Base-by-base conservation (phyloP, 2,888 invertebrate species). In the Cacoxenus indagator region DNA sequence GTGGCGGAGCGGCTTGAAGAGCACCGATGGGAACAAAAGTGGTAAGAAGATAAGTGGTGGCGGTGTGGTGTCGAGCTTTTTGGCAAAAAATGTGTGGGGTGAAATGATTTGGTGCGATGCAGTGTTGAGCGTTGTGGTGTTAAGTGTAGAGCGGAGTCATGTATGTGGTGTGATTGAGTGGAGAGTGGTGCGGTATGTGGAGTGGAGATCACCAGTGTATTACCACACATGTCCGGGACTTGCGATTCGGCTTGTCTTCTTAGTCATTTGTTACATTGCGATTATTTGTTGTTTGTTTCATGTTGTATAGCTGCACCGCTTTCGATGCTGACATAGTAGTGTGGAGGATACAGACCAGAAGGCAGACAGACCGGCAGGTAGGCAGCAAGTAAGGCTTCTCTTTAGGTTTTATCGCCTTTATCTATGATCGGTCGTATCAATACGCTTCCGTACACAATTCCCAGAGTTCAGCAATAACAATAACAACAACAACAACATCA, bases 201-300 rank as follows among this genome's bases (percentile, higher is more conserved):
- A n/a, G n/a, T n/a, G n/a, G n/a, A n/a, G n/a, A n/a, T n/a, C n/a
- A n/a, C n/a, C n/a, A n/a, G n/a, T n/a, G n/a, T n/a, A n/a, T n/a
- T n/a, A 65, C 57, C 65, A 51, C 64, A 45, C 66, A 79, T 11
- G 55, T 67, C 62, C 55, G 31, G 64, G 57, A 67, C 37, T 9
- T 37, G 8, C 4, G 14, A 14, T 37, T 37, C 14, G 14, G 37
- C 8, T 37, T 37, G 37, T 37, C 8, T 37, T 11, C 37, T 11
- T 11, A 83, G 79, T 83, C 84, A 83, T 83, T 84, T 83, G 82
- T 84, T 83, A 83, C 84, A 83, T 76, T 77, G 78, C 83, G 84
- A 84, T 84, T 72, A 72, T 68, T 70, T 82, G 84, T 84, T 76
- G 81, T 48, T 65, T 62, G 22, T 46, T 6, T 27, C 27, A 26